Base-by-base conservation (phyloP, 1,140 invertebrate species). In the Atopsyche davidsoni region DNA sequence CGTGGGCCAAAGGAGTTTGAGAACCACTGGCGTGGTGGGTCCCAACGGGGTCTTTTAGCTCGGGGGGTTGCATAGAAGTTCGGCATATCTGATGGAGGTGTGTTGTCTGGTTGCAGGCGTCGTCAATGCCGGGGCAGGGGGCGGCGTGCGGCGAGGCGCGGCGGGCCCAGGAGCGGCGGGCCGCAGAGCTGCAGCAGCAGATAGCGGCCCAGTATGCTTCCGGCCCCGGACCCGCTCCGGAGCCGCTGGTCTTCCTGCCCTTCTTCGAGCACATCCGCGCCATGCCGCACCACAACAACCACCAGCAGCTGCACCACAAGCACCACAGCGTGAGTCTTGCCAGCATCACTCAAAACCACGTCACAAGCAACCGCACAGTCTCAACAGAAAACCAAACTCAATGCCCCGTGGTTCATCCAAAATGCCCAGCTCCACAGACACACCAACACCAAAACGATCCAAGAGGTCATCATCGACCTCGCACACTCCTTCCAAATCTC, bases 251-350 rank as follows among this genome's bases (percentile, higher is more conserved):
- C 31, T 58, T 58, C 39, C 39, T 58, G 42, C 55, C 55, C 14
- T 58, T 58, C 47, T 40, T 58, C 23, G 55, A 58, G 31, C 55
- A 58, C 13, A 42, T 58, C 4, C 31, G 55, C 14, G 14, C 42
- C n/a, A 14, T 53, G 42, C 55, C 55, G 22, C 55, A 53, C 17
- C 55, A 58, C 13, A 38, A 41, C 21, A 18, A 38, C 4, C 47
- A 50, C 11, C 40, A 32, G 32, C 47, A 38, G 4, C 49, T 38
- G 10, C 49, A 51, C 21, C 10, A 17, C 14, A 40, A 44, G 19
- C 49, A 44, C 11, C 35, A 36, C 17, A 21, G 17, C 11, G 36
- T 39, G 16, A 39, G 36, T 39, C 16, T 17, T 39, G n/a, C n/a
- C n/a, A 41, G 14, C 39, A 41, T 10, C 39, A 41, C 9, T 17